Base-by-base conservation (phyloP, 2,797 vertebrate genomes). In the Lacerta bilineata region DNA sequence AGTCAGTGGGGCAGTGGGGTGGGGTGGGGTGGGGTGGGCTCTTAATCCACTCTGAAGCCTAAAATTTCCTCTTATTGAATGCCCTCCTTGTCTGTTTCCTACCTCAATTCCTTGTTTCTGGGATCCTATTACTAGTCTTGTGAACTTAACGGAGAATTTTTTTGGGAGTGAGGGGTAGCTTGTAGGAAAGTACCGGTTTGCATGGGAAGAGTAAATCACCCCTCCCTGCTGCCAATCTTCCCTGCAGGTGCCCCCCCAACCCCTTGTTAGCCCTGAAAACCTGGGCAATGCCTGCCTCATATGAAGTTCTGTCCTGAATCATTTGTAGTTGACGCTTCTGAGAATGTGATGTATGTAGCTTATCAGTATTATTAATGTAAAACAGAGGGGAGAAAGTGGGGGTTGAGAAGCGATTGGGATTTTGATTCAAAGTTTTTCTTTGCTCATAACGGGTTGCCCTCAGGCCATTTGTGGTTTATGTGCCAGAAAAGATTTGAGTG, bases 401-500 rank as follows among this genome's bases (percentile, higher is more conserved):
- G 25, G 8, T 15, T 3, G 8, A 29, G 8, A 8, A 18, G 6
- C 13, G 46, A 87, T 80, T 10, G 33, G 36, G 68, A n/a, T 4
- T 66, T 41, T 84, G 83, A 85, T 85, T 68, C 27, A 64, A 75
- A 84, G 50, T 69, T 13, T 39, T 66, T 66, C 41, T 85, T 89
- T 39, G 43, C 69, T 85, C 61, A 41, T 66, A 69, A 68, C 84
- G n/a, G 78, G 43, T 55, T 89, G 41, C 78, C 88, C 71, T 68
- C 3, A 1, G 59, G 88, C 71, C 84, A 25, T 59, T 71, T 68
- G 55, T 66, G 23, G 83, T 85, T 89, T 85, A 89, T 81, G 59
- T 85, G 43, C 41, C 83, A 85, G 59, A 64, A 87, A 87, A 74
- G 79, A 82, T 64, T 66, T 46, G 86, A 75, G 50, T 41, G 9